Percentiles rank a stretch among this genome's conserved stretches.
Conservation (phyloP, 2,797 vertebrate species). For the Chrysolophus pictus region DNA sequence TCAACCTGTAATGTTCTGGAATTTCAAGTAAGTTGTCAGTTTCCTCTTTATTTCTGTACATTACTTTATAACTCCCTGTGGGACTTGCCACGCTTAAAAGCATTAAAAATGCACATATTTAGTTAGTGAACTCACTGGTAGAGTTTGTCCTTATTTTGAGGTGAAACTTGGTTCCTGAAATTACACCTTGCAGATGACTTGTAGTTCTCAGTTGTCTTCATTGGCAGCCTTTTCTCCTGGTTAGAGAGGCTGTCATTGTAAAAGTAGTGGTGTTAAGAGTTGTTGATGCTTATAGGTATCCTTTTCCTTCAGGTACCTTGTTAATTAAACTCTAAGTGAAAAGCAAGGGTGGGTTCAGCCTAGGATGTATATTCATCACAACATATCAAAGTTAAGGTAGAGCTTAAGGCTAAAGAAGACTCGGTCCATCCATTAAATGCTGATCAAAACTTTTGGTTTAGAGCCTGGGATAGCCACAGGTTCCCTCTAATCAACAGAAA, state of each 20-base stretch:
- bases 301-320: neutral
- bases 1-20: no score
- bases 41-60: neutral
- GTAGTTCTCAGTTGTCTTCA: neutral
- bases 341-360: neutral
- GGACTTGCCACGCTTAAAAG: neutral
- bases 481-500: neutral
- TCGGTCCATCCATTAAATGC: neutral
- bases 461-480: neutral
- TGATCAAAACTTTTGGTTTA: neutral
- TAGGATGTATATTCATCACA: neutral
- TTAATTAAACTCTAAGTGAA: neutral
- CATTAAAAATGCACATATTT: fast-evolving
- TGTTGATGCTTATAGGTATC: neutral
- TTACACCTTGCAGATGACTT: neutral
- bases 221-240: neutral
- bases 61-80: neutral
- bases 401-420: neutral
- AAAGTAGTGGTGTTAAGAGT: neutral
- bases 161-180: neutral
- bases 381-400: neutral
- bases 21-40: no score
- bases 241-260: neutral
- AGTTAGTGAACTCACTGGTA: fast-evolving
- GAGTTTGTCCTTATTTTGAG: neutral